These are phyloP conservation scores for Drosophila malerkotliana DNA, from an alignment of 1,140 invertebrate genomes.

Conservation along the genomic window DNA sequence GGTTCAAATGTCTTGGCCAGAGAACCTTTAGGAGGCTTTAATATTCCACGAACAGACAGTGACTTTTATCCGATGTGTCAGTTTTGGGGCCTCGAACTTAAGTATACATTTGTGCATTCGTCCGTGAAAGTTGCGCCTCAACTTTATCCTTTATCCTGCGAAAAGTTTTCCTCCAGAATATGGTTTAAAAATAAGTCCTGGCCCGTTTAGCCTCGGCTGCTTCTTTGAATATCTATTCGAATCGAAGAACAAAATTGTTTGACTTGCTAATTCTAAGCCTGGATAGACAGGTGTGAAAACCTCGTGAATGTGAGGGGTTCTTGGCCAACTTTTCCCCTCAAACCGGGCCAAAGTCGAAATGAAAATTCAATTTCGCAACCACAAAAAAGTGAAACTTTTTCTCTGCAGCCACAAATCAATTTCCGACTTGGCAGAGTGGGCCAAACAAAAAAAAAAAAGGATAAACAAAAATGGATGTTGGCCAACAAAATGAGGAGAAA, in stretches of 20 bases:
- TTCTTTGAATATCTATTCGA: conserved; percentile 5
- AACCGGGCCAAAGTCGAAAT: conserved; percentile 12
- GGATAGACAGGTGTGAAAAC: conserved; percentile 38
- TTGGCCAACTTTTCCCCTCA: conserved; percentile 25
- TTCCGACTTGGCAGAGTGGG: conserved; percentile 39
- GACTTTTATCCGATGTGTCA: conserved; percentile 11
- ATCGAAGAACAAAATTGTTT: conserved; percentile 14
- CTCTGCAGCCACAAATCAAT: conserved; percentile 69
- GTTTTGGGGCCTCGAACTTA: conserved; percentile 2
- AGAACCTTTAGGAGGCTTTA: conserved; percentile 24
- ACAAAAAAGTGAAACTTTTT: conserved; percentile 44
- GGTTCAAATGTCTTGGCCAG: conserved; percentile 20
- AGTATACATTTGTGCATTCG: conserved; percentile 32
- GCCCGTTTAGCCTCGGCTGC: background rate
- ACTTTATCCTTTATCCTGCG: conserved; percentile 20
- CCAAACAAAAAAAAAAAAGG: background rate
- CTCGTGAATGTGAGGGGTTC: conserved; percentile 10
- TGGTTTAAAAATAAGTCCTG: conserved; percentile 23
- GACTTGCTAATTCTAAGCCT: conserved; percentile 40
- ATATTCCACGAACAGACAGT: conserved; percentile 6
- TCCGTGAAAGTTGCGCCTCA: conserved; percentile 28
- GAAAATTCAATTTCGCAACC: conserved; percentile 59
- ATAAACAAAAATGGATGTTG: conserved; percentile 30
- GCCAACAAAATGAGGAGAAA: conserved; percentile 50
- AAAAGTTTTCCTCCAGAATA: conserved; percentile 25